Conservation (phyloP, 2,113 vertebrate genomes). For the Eupsittula cactorum region DNA sequence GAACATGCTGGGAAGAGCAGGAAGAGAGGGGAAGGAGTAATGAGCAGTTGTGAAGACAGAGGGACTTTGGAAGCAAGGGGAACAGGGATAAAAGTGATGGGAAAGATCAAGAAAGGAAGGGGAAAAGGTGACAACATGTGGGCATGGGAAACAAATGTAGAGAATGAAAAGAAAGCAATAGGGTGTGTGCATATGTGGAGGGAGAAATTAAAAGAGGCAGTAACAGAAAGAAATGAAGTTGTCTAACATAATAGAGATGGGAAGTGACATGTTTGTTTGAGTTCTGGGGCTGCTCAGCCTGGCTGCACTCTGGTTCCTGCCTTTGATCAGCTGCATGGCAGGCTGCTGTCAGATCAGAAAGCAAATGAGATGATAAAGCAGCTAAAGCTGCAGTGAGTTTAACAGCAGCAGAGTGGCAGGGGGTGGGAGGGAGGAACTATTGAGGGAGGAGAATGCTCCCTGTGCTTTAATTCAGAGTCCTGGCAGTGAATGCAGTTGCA, state of each 20-base stretch:
- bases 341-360: slow-evolving; percentile 70
- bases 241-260: slow-evolving; percentile 42
- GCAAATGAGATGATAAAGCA: slow-evolving; percentile 74
- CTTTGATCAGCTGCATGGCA: slow-evolving; percentile 75
- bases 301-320: slow-evolving; percentile 35
- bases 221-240: slow-evolving; percentile 36
- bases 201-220: slow-evolving; percentile 33
- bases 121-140: neutral
- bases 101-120: neutral
- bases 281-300: slow-evolving; percentile 16
- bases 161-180: neutral
- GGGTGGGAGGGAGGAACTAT: neutral
- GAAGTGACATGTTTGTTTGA: slow-evolving; percentile 55
- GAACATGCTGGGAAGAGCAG: neutral
- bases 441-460: neutral
- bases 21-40: neutral
- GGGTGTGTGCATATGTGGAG: neutral
- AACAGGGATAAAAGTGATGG: neutral
- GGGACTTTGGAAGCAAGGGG: neutral
- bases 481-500: neutral
- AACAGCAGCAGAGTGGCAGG: neutral
- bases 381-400: slow-evolving; percentile 37
- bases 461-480: neutral
- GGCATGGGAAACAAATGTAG: neutral
- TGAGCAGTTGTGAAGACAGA: neutral